Base-by-base conservation (phyloP, 2,797 vertebrate species). In the Microcaecilia unicolor region DNA sequence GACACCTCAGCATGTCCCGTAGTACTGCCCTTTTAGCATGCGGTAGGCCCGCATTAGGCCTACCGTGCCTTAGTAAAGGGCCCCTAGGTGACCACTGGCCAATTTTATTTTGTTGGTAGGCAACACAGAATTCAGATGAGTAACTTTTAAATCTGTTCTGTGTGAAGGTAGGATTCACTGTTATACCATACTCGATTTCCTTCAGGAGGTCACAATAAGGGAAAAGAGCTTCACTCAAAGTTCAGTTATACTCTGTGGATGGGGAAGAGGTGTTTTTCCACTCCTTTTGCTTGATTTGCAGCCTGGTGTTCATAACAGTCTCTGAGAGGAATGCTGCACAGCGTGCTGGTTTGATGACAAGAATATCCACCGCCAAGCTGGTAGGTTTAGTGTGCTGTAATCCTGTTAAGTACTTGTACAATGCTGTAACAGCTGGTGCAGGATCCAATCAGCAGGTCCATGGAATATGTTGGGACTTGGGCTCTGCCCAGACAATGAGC, bases 341-440 rank as follows among this genome's bases (percentile, higher is more conserved):
- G 28, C 28, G n/a, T n/a, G 45, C 20, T 26, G 24, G 6, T 54
- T 53, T 44, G 24, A 17, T 2, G 6, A 11, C 14, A 10, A 3
- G n/a, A 21, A 3, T 3, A 0, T 35, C 35, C 2, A 4, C 33
- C 60, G 61, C 38, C 48, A 46, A 8, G 33, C 15, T 42, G 58
- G 37, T 43, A n/a, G 58, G 46, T 50, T 60, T 55, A 14, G 12
- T 55, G 57, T 22, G 42, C 33, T 56, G 15, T 78, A 81, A 85
- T 83, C 78, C 61, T 50, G 56, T 79, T 83, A 84, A 83, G 76
- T 73, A 78, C 73, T 71, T 76, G 63, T 65, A 70, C 80, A 78
- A 76, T 64, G 25, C 64, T 16, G 20, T 37, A 80, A 70, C 81
- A 86, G 80, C 86, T 88, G 84, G 72, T 42, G 55, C 24, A 46